Conservation (phyloP, 37 sponge, comb jelly and placozoan species). For the Halisarca cf. caerulea region DNA sequence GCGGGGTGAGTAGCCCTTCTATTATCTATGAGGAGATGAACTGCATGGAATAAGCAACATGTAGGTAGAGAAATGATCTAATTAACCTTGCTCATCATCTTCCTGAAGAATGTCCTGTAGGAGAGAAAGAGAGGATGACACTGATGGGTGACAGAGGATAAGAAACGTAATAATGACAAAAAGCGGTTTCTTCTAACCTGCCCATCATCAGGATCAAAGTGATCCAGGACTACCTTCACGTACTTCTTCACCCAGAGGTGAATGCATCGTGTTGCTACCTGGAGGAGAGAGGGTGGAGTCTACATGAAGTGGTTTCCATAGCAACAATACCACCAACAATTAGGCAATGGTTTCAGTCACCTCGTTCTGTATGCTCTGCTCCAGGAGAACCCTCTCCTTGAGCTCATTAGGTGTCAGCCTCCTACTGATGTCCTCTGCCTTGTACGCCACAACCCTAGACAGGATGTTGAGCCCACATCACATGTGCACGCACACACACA, state of each 20-base stretch:
- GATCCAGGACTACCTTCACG: conserved; percentile 43
- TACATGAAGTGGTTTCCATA: background rate
- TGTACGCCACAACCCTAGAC: conserved; percentile 64
- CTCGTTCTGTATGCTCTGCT: conserved; percentile 74
- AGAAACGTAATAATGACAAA: background rate
- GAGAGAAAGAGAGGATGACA: too few species aligned
- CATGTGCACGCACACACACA: conserved; percentile 34
- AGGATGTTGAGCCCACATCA: background rate
- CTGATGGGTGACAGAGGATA: too few species aligned
- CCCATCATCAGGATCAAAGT: background rate
- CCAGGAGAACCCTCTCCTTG: conserved; percentile 58
- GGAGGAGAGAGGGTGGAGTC: too few species aligned
- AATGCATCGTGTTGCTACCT: conserved; percentile 73
- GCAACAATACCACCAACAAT: background rate
- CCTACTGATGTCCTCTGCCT: conserved; percentile 64
- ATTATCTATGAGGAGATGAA: too few species aligned
- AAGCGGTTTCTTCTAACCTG: background rate
- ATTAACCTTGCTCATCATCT: too few species aligned
- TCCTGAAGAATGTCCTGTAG: too few species aligned
- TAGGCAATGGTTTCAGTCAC: conserved; percentile 37
- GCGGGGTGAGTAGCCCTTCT: too few species aligned
- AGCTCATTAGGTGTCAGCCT: conserved; percentile 69
- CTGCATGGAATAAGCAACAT: too few species aligned
- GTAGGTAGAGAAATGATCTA: too few species aligned
- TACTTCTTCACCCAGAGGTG: conserved; percentile 66